Base-by-base conservation (phyloP, 2,888 invertebrate genomes). In the Nemurella pictetii region DNA sequence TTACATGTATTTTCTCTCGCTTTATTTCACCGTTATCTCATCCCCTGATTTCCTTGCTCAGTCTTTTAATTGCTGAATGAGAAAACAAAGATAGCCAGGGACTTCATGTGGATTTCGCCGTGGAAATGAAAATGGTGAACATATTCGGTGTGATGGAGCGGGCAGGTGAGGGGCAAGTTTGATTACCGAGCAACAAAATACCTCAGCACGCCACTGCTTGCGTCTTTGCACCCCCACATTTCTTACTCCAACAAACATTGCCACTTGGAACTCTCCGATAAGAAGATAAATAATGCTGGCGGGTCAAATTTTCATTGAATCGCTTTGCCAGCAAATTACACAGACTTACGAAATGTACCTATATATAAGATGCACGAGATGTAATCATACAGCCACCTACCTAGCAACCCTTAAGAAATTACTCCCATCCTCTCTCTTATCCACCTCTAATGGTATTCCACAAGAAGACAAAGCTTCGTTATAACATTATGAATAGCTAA, bases 401-500 rank as follows among this genome's bases (percentile, higher is more conserved):
- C 35, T 25, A 72, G 55, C 12, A 55, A 55, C 55, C 75, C 26
- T 28, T 28, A 75, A 75, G 27, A 75, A 28, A 75, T 26, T 27
- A 75, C 75, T 27, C 75, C 75, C 27, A 27, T 12, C 75, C 75
- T 75, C 9, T 28, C 75, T 75, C 75, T 55, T 55, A n/a, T 35
- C 35, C 29, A 80, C 12, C 9, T 30, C 28, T 55, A 84, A 36
- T 28, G 36, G 78, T 80, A 72, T 80, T 80, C 72, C 20, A 29
- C 29, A n/a, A 25, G 25, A 74, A 80, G 82, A 84, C 82, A 84
- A 84, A 81, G 84, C 32, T 84, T 84, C 82, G 82, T 84, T 84
- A 84, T 27, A 32, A 35, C 35, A 80, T 84, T 84, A 84, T 84
- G 83, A 84, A 84, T 84, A 77, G 75, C 77, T 77, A 84, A 84